A percentile compares a stretch with the other conserved stretches of the same genome.
Evolutionary conservation across 2,888 invertebrate species (phyloP).

Genomic region (Eupithecia exiguata): DNA sequence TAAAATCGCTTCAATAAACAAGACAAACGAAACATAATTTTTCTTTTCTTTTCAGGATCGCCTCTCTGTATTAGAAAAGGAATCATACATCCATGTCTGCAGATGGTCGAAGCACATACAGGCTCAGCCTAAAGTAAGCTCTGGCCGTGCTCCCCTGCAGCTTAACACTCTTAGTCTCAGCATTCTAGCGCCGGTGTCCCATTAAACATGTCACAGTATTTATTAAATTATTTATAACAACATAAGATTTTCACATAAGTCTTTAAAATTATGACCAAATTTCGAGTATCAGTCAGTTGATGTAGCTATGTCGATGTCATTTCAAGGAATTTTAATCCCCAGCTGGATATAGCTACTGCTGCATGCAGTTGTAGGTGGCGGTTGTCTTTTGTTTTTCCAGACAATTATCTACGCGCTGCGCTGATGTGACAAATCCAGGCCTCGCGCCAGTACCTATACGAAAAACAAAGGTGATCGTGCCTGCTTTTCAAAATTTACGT

Average conservation of each 20-base stretch:
- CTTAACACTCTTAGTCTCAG: conserved; percentile 66
- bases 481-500: too few relatives aligned
- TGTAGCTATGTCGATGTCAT: background rate
- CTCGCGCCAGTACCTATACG: too few relatives aligned
- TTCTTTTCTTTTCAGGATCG: conserved; percentile 77
- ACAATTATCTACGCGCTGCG: too few relatives aligned
- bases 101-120: conserved; percentile 92
- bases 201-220: conserved; percentile 53
- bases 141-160: conserved; percentile 58
- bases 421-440: too few relatives aligned
- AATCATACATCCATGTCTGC: conserved; percentile 87
- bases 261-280: background rate
- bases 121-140: conserved; percentile 85
- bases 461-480: too few relatives aligned
- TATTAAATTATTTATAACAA: conserved; percentile 36
- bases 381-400: too few relatives aligned
- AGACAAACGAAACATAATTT: background rate
- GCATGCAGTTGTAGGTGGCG: too few relatives aligned
- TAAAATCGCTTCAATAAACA: background rate
- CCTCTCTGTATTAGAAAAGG: conserved; percentile 86
- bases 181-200: conserved; percentile 68
- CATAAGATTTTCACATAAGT: background rate
- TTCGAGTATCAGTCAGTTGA: background rate
- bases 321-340: background rate
- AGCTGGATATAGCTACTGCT: background rate